Conservation (phyloP, 2,113 vertebrate species). For the Vicugna pacos region DNA sequence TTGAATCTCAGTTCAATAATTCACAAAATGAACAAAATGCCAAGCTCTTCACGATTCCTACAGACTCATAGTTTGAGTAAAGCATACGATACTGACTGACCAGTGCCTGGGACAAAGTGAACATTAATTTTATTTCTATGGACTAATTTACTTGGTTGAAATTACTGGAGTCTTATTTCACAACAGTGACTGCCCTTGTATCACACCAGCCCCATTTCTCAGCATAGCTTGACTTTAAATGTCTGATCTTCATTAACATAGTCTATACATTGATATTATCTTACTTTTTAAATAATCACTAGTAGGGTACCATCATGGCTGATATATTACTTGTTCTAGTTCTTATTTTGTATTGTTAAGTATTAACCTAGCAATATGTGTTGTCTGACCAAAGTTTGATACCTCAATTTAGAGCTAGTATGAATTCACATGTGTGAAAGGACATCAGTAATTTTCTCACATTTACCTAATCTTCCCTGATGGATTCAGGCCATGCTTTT, state of each 20-base stretch:
- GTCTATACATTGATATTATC: neutral
- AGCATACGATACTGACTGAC: neutral
- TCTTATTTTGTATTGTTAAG: constrained; percentile 75
- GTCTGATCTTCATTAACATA: neutral
- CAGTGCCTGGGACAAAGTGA: neutral
- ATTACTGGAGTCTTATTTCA: neutral
- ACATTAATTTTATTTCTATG: neutral
- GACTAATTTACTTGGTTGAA: neutral
- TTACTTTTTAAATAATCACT: neutral
- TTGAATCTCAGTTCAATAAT: neutral
- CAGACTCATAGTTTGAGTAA: neutral
- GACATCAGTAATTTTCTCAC: constrained; percentile 94
- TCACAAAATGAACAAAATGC: neutral
- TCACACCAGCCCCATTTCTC: neutral
- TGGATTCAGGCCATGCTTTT: constrained; percentile 98
- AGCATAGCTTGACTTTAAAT: neutral
- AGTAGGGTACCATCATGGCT: neutral
- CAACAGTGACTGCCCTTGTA: neutral
- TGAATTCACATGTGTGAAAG: constrained; percentile 92
- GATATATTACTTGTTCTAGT: constrained; percentile 43
- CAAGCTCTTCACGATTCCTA: neutral
- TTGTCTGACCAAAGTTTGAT: constrained; percentile 83
- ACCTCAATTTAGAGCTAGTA: constrained; percentile 86
- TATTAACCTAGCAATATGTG: neutral
- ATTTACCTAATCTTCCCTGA: constrained; percentile 95